These are phyloP conservation scores for Microlaimidae sp. DNA, from an alignment of 2,888 invertebrate species.

Conservation along the genomic window DNA sequence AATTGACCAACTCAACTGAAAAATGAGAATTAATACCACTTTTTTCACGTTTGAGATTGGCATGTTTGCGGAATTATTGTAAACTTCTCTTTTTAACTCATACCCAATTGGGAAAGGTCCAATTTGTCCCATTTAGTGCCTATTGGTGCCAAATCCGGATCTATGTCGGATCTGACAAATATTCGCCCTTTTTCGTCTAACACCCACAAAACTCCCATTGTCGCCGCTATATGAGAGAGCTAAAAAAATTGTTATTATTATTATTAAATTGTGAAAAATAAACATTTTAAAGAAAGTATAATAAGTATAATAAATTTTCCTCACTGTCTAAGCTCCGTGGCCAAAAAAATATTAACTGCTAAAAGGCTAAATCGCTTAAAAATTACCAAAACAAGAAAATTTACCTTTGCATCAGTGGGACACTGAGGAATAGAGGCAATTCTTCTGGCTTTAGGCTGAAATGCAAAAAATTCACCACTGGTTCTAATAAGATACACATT, in stretches of 20 bases:
- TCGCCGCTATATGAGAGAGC: conserved; percentile 33
- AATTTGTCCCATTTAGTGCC: conserved; percentile 40
- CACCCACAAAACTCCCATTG: conserved; percentile 41
- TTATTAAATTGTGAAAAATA: no score
- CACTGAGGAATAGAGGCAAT: conserved; percentile 19
- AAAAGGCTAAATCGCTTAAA: no score
- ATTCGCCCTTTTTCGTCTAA: conserved; percentile 39
- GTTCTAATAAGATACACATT: conserved; percentile 23
- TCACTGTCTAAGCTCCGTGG: no score
- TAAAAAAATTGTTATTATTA: conserved; percentile 1
- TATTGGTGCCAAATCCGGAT: conserved; percentile 30
- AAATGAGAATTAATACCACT: no score
- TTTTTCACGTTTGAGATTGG: no score
- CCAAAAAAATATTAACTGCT: no score
- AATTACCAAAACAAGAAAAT: not conserved
- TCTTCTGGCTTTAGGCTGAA: conserved; percentile 26
- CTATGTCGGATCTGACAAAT: conserved; percentile 39
- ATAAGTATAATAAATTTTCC: no score
- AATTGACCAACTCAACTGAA: no score
- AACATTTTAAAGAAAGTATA: no score
- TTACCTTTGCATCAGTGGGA: conserved; percentile 4
- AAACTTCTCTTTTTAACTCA: no score
- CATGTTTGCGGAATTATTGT: no score
- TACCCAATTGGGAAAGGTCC: conserved; percentile 37
- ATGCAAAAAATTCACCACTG: conserved; percentile 37